Base-by-base conservation (phyloP, 2,888 invertebrate species). In the Exocentrus adspersus region DNA sequence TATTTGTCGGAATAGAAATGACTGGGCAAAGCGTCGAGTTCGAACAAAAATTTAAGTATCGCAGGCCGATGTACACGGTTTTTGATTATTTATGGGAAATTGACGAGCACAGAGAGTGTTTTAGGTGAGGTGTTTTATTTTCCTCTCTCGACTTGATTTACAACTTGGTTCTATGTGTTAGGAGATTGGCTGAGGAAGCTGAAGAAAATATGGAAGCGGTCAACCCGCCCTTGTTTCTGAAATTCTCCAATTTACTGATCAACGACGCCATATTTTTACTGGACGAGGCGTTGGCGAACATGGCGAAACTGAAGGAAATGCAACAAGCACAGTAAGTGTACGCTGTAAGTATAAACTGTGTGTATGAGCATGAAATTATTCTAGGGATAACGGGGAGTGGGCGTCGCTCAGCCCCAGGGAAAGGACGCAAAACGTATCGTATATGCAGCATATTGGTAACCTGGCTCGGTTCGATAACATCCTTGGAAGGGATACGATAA, bases 1-100 rank as follows among this genome's bases (percentile, higher is more conserved):
- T 98, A 6, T 98, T 97, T 81, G 97, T 98, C n/a, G 93, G 94
- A 69, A 98, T 98, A 65, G 97, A 98, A 85, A 94, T 97, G 94
- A 97, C 97, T 0, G 97, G 97, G 0, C 94, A 97, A 80, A 94
- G 92, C 77, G 97, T 97, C 16, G 92, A 94, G 76, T 97, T 97
- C 79, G 97, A 97, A 80, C 95, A 97, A 82, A 98, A 97, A 84
- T 98, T 98, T 82, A 95, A 96, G 82, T 98, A 98, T 80, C 87
- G 97, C 17, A 87, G 95, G 41, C 97, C 97, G 1, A 97, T 98
- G 96, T 97, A 98, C 79, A 86, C 90, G 32, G 91, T 96, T 1
- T 92, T 98, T 89, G 92, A 95, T 79, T 96, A 93, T 82, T 84
- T 97, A 46, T 97, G 96, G 96, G 88, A 89, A 57, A 87, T 92